phyloP scores from a whole-genome alignment of 2,888 invertebrate species.

The Spicauda simplicius region DNA sequence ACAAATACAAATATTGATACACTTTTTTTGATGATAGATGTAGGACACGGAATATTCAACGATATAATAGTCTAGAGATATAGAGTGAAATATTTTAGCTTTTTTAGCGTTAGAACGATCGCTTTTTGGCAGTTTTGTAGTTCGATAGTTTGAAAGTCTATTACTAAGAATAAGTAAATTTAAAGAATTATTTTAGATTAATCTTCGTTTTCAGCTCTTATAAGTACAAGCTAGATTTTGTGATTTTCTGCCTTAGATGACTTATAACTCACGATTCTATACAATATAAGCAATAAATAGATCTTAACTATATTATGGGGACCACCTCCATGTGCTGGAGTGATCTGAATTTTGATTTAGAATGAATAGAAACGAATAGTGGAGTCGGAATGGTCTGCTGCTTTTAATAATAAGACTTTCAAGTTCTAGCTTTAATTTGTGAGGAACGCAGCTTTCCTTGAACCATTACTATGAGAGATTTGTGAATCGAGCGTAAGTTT shows the following conservation, averaged over 20 bases:
- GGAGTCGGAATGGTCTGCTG: slow-evolving; percentile 61
- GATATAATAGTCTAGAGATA: slow-evolving; percentile 59
- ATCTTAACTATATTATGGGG: slow-evolving; percentile 67
- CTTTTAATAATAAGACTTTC: slow-evolving; percentile 68
- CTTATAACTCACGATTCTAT: slow-evolving; percentile 58
- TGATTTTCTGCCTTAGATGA: slow-evolving; percentile 71
- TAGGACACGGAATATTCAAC: slow-evolving; percentile 69
- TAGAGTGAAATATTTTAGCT: slow-evolving; percentile 64
- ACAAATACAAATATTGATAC: slow-evolving; percentile 56
- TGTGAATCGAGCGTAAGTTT: slow-evolving; percentile 69
- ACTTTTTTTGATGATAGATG: slow-evolving; percentile 56
- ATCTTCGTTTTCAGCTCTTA: slow-evolving; percentile 58
- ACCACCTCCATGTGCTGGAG: slow-evolving; percentile 74
- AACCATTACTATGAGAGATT: slow-evolving; percentile 63
- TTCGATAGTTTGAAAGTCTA: slow-evolving; percentile 67
- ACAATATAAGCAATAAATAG: slow-evolving; percentile 58
- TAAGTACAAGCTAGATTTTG: slow-evolving; percentile 72
- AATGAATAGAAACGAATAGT: slow-evolving; percentile 53
- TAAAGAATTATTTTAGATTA: slow-evolving; percentile 56
- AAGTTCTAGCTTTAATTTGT: slow-evolving; percentile 63
- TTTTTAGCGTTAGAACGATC: slow-evolving; percentile 73
- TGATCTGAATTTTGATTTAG: slow-evolving; percentile 68
- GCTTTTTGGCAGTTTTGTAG: slow-evolving; percentile 80
- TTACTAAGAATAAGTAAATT: slow-evolving; percentile 58
- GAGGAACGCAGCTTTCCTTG: slow-evolving; percentile 59